Base-by-base conservation (phyloP, 1,140 invertebrate genomes). In the Drosophila sucinea region DNA sequence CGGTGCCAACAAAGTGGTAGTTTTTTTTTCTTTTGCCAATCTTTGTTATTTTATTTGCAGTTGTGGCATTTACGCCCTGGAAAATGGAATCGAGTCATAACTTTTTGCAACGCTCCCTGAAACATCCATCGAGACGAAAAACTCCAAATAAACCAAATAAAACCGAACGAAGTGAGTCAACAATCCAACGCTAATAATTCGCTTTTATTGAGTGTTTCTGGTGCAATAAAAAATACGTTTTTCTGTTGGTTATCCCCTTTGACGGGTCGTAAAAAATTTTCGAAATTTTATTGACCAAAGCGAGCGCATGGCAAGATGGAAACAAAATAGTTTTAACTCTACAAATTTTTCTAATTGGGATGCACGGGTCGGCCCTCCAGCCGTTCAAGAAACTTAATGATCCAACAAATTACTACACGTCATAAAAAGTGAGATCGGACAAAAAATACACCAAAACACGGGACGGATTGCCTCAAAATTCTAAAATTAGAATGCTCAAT, bases 141-240 rank as follows among this genome's bases (percentile, higher is more conserved):
- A 10, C 8, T 10, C 7, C 25, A 57, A 70, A 66, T 69, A 67
- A 66, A 72, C 29, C 58, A 29, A 76, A 63, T 66, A 68, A 55
- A 60, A 56, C 29, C 30, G 60, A 63, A 8, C 7, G 56, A 32
- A 35, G 40, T 11, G 55, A 11, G 60, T 23, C 30, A 54, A 33
- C 72, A 79, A 82, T 79, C 74, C 72, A 71, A 76, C 70, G 72
- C 71, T 75, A 90, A 90, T 90, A 90, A 90, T 90, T 90, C 77
- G 86, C 79, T 83, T 86, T 90, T 90, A 90, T 90, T 90, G 86
- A 90, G 86, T 90, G 86, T 90, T 90, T 83, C 83, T 87, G 79
- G 73, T 83, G 77, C 77, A 79, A 87, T 87, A 89, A 87, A 85
- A 87, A 87, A 70, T 41, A 33, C 73, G 79, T 83, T 79, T 62